A percentile compares a stretch with the other conserved stretches of the same genome.
Conservation (phyloP, 1,140 invertebrate genomes). For the Charaxes varanes region DNA sequence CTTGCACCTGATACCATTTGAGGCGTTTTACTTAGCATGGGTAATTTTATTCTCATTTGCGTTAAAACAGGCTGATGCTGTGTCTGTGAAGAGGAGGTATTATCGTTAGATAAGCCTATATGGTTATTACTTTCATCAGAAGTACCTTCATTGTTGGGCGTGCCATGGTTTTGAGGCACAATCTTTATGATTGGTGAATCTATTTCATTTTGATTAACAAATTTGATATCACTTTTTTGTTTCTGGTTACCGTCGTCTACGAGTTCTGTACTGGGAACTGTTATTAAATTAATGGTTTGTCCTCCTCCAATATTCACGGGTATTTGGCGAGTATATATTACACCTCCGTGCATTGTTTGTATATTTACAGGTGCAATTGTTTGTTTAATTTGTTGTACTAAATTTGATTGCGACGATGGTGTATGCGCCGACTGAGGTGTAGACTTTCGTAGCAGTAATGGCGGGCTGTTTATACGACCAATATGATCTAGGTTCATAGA, state of each 20-base stretch:
- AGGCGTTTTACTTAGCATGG: slow-evolving; percentile 67
- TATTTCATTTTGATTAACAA: slow-evolving; percentile 40
- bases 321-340: slow-evolving; percentile 77
- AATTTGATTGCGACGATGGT: slow-evolving; percentile 45
- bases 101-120: slow-evolving; percentile 32
- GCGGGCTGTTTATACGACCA: slow-evolving; percentile 55
- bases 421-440: slow-evolving; percentile 39
- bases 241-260: slow-evolving; percentile 54
- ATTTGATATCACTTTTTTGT: slow-evolving; percentile 38
- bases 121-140: slow-evolving; percentile 49
- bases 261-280: slow-evolving; percentile 66
- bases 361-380: slow-evolving; percentile 68
- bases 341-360: slow-evolving; percentile 77
- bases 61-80: slow-evolving; percentile 68
- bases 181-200: slow-evolving; percentile 68
- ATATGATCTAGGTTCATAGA: slow-evolving; percentile 58
- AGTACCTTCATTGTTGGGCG: slow-evolving; percentile 29
- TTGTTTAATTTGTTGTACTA: slow-evolving; percentile 67
- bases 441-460: slow-evolving; percentile 59
- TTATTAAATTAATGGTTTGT: slow-evolving; percentile 77
- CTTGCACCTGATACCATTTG: slow-evolving; percentile 67
- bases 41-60: slow-evolving; percentile 72
- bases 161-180: slow-evolving; percentile 49
- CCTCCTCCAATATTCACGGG: slow-evolving; percentile 72
- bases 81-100: slow-evolving; percentile 21